Conservation (phyloP, 2,797 vertebrate species). For the Emys orbicularis region DNA sequence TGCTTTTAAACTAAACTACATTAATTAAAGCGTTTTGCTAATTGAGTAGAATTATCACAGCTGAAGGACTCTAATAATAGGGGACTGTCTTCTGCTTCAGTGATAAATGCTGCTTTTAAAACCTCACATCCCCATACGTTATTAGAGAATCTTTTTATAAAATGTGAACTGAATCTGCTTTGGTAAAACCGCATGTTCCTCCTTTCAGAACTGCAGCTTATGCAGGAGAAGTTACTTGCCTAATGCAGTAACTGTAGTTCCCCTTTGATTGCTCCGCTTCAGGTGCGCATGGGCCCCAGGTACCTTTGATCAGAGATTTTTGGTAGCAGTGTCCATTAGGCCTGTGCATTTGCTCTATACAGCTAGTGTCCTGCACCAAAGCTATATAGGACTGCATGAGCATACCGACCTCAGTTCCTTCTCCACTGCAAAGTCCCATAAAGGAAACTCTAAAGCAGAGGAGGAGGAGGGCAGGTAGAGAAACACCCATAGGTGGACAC, state of each 20-base stretch:
- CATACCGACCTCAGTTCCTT: background rate
- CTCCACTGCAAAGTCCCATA: background rate
- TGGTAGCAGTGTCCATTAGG: background rate
- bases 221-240: background rate
- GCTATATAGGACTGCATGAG: background rate
- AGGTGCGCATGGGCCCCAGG: background rate
- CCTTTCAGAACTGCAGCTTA: background rate
- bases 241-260: background rate
- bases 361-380: background rate
- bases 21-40: background rate
- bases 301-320: background rate
- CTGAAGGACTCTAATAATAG: background rate
- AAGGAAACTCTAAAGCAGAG: background rate
- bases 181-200: background rate
- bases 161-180: background rate
- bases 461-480: background rate
- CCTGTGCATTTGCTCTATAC: background rate
- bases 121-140: background rate
- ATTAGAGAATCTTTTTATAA: background rate
- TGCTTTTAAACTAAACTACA: background rate
- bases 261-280: background rate
- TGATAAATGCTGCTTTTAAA: background rate
- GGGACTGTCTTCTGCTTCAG: background rate
- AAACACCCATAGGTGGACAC: background rate
- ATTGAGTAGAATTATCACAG: slow-evolving; percentile 2